Conservation (phyloP, 1,140 invertebrate species). For the Drosophila dunni region DNA sequence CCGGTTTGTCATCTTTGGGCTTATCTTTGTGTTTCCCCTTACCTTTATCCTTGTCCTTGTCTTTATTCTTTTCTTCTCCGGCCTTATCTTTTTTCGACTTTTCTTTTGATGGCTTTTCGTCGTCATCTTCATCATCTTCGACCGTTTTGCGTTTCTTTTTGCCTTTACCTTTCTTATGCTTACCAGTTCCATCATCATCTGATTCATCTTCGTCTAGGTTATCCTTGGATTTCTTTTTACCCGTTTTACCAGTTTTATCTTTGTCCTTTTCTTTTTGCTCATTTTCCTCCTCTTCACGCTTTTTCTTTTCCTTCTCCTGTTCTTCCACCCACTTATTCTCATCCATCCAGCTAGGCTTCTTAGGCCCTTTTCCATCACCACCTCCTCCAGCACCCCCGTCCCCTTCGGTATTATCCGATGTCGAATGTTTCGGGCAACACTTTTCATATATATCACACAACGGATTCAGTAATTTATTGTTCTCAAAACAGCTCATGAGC, state of each 20-base stretch:
- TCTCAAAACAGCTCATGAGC: constrained; percentile 47
- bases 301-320: background rate
- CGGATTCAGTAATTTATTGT: background rate
- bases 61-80: background rate
- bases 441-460: constrained; percentile 19
- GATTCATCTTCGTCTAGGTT: background rate
- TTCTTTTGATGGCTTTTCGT: background rate
- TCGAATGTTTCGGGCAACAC: constrained; percentile 36
- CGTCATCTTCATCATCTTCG: background rate
- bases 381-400: background rate
- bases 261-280: background rate
- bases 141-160: background rate
- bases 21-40: background rate
- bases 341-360: constrained; percentile 12
- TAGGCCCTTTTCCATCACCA: background rate
- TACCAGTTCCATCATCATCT: background rate
- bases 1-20: background rate
- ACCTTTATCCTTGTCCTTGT: background rate
- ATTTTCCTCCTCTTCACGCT: background rate
- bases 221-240: background rate
- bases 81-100: background rate
- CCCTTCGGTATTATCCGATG: background rate
- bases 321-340: background rate
- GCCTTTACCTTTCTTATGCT: no score
- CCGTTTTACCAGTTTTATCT: background rate